Evolutionary conservation across 2,888 invertebrate genomes (phyloP).

Genomic region (Ectemnius continuus): DNA sequence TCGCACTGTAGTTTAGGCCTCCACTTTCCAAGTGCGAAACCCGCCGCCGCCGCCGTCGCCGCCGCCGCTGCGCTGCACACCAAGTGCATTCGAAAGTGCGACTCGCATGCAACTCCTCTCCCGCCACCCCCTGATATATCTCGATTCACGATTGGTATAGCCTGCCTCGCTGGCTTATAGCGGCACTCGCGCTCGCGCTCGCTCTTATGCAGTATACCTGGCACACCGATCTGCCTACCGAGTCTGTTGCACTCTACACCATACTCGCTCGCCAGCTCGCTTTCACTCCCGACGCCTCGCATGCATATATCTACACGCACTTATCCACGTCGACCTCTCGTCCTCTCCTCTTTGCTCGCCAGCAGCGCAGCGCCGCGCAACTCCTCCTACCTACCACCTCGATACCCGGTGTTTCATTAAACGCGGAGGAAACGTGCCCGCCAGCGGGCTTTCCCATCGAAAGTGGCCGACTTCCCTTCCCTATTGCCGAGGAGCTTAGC

Average conservation of each 20-base stretch:
- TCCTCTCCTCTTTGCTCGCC: slow-evolving; percentile 20
- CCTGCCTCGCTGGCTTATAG: slow-evolving; percentile 48
- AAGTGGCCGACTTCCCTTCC: slow-evolving; percentile 41
- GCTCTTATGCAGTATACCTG: slow-evolving; percentile 19
- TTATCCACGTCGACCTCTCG: slow-evolving; percentile 28
- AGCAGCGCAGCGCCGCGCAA: not conserved
- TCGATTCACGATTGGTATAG: slow-evolving; percentile 47
- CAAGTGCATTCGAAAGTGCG: slow-evolving; percentile 66
- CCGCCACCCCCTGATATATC: slow-evolving; percentile 30
- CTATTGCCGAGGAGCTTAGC: slow-evolving; percentile 24
- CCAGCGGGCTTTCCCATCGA: slow-evolving; percentile 46
- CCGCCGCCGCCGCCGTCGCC: no score
- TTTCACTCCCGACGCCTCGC: slow-evolving; percentile 66
- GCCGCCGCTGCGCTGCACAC: no score
- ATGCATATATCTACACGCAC: slow-evolving; percentile 43
- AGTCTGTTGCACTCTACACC: slow-evolving; percentile 10
- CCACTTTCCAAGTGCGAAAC: slow-evolving; percentile 59
- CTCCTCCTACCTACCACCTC: not conserved
- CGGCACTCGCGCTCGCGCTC: not conserved
- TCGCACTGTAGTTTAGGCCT: slow-evolving; percentile 11
- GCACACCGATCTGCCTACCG: slow-evolving; percentile 68
- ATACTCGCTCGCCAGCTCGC: slow-evolving; percentile 41
- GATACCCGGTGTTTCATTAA: slow-evolving; percentile 45
- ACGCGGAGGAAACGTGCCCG: slow-evolving; percentile 47
- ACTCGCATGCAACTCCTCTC: slow-evolving; percentile 58